Evolutionary conservation across 2,797 vertebrate genomes (phyloP).

Genomic region (Prionace glauca): DNA sequence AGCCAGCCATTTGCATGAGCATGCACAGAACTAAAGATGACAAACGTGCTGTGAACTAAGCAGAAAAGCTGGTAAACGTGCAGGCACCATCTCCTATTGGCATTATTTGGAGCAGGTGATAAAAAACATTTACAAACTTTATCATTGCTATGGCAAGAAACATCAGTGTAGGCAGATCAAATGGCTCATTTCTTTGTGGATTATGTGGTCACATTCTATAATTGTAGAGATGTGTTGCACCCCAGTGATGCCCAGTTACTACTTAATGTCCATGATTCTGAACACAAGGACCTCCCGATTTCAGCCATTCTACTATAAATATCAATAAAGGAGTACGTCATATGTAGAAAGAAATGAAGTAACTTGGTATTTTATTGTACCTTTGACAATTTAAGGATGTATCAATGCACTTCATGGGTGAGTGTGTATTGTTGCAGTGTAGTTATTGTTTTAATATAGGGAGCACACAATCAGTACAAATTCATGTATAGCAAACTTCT

Average conservation of each 20-base stretch:
- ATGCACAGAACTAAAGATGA: neutral
- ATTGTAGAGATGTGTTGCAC: too few species aligned
- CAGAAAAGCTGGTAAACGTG: neutral
- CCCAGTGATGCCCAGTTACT: too few species aligned
- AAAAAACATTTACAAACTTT: neutral
- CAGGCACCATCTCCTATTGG: neutral
- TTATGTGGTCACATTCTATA: too few species aligned
- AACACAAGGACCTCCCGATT: neutral
- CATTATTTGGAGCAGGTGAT: too few species aligned
- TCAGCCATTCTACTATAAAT: neutral
- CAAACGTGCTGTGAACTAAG: neutral
- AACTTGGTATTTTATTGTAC: neutral
- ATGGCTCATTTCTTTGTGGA: neutral
- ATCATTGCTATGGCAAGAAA: neutral
- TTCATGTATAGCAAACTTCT: neutral
- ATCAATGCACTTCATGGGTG: neutral
- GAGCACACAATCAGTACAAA: neutral
- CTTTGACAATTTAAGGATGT: neutral
- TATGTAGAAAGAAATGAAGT: neutral
- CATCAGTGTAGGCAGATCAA: neutral
- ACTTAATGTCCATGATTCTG: too few species aligned
- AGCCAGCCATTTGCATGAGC: too few species aligned
- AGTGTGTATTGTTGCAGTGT: neutral
- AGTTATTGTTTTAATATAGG: neutral
- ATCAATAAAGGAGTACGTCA: neutral